These are phyloP conservation scores for Microcebus tavaratra DNA, from an alignment of 2,113 vertebrate genomes.

Conservation along the genomic window DNA sequence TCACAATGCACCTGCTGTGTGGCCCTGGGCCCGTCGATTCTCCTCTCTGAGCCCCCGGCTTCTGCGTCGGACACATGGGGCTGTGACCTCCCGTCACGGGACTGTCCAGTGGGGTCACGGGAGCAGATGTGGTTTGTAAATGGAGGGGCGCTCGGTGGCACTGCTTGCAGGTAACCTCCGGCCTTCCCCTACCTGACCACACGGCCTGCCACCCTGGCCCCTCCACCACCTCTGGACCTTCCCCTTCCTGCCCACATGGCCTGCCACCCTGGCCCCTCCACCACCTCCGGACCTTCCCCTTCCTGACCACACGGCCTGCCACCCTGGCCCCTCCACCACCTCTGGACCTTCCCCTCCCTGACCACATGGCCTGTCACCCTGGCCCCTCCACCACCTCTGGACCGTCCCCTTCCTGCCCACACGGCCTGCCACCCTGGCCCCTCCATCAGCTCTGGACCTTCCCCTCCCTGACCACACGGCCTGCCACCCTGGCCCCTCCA, in stretches of 20 bases:
- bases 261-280: too few species aligned
- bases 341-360: not conserved
- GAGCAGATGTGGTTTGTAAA: not conserved
- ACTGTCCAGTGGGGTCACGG: not conserved
- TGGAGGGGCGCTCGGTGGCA: rapidly evolving
- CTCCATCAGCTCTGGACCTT: not conserved
- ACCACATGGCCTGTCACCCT: too few species aligned
- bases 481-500: too few species aligned
- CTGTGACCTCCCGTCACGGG: too few species aligned
- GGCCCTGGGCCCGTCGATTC: not conserved
- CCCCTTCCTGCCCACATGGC: too few species aligned
- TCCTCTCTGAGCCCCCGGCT: not conserved
- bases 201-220: too few species aligned
- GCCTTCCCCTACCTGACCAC: not conserved
- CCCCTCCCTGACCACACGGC: too few species aligned
- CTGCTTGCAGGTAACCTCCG: not conserved
- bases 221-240: not conserved
- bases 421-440: too few species aligned
- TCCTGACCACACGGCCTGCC: too few species aligned
- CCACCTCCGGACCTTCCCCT: not conserved
- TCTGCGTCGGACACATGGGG: not conserved
- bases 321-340: not conserved
- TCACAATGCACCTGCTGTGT: not conserved
- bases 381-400: not conserved
- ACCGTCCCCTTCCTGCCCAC: not conserved